Conservation (phyloP, 2,113 vertebrate species). For the Anolis sagrei region DNA sequence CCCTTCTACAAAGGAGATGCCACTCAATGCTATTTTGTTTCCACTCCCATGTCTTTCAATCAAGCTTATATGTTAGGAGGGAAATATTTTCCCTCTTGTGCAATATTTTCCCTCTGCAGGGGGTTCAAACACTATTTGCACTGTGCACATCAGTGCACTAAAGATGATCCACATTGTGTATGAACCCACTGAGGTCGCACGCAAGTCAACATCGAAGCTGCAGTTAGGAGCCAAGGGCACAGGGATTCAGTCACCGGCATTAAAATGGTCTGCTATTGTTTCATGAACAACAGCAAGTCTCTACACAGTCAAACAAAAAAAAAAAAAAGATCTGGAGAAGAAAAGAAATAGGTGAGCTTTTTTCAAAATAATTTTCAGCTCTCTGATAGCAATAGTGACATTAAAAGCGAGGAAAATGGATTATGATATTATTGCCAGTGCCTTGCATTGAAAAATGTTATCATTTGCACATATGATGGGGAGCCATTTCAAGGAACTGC, state of each 20-base stretch:
- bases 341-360: constrained; percentile 23
- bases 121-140: background rate
- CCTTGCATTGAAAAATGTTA: background rate
- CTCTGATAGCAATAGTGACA: constrained; percentile 31
- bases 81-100: background rate
- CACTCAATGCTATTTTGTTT: background rate
- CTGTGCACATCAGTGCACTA: background rate
- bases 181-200: background rate
- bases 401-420: constrained; percentile 36
- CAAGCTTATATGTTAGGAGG: background rate
- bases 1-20: no score
- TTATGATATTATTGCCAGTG: background rate
- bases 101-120: background rate
- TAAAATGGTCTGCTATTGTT: background rate
- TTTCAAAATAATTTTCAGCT: constrained; percentile 62
- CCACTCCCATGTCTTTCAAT: background rate
- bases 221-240: background rate
- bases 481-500: background rate
- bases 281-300: background rate
- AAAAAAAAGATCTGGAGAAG: constrained; percentile 11
- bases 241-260: background rate
- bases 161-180: background rate
- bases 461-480: background rate
- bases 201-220: background rate
- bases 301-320: background rate